Evolutionary conservation across 2,113 vertebrate genomes (phyloP), one percentile per base, ranked within the genome.

Genomic region (Corythornis cristatus): DNA sequence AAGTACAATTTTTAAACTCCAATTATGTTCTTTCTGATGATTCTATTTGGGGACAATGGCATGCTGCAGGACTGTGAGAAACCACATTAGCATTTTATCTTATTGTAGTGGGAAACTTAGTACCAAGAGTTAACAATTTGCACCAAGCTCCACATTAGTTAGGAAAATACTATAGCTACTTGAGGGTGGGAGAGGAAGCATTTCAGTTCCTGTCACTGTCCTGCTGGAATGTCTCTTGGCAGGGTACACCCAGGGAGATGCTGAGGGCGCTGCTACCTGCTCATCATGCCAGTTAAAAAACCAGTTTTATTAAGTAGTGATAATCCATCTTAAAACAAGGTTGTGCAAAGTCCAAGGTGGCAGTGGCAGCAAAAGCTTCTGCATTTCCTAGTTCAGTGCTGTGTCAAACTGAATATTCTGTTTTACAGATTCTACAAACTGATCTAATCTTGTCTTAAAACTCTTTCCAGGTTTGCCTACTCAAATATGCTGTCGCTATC

Each of bases 381-480:
- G 11, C n/a, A 5, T 83, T 83, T 83, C 37, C 43, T 83, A 45
- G 40, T 54, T 65, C 64, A 35, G 48, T n/a, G 61, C 67, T 26
- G 31, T 76, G 71, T 93, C 78, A 91, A 88, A 57, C 74, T 56
- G 88, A 87, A 89, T 72, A 73, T 86, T 96, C 77, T 81, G 58
- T 16, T 26, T 86, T 82, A 68, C 77, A 89, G 92, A 91, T 87
- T 93, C 62, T 51, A 80, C 75, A 75, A 81, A 8, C 68, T 74
- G 84, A 89, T 92, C 57, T 89, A 56, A 94, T 93, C 94, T 96
- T 56, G 68, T 25, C 40, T 65, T 37, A 51, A 85, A 83, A 72
- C 76, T 80, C 91, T 93, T 85, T 78, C 75, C 87, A 92, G 85
- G 89, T 92, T 94, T 96, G 74, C 84, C 93, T 93, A 42, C 89